Evolutionary conservation across 2,888 invertebrate genomes (phyloP).

Genomic region (Osmoderma eremita): DNA sequence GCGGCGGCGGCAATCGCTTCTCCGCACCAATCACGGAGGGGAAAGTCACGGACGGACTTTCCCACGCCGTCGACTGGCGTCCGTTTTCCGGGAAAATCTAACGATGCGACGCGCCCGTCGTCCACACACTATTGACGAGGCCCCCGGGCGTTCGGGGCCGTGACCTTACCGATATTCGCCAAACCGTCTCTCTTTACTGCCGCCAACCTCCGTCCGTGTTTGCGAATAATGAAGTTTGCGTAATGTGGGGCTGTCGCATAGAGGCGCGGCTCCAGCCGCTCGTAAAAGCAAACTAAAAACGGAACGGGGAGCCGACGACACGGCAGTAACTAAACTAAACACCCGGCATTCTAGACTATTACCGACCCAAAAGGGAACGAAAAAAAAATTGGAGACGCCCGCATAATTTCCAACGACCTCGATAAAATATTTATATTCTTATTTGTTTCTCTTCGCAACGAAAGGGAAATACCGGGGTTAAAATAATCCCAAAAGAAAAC

Average conservation of each 20-base stretch:
- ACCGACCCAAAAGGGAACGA: not conserved
- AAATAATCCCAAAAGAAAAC: too few relatives aligned
- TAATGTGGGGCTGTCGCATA: conserved; percentile 23
- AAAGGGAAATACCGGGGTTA: not conserved
- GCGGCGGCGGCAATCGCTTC: too few relatives aligned
- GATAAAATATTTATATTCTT: conserved; percentile 37
- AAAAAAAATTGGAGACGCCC: conserved; percentile 1
- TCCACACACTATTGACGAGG: conserved; percentile 3
- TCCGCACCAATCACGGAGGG: not conserved
- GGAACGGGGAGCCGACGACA: conserved; percentile 5
- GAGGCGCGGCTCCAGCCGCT: conserved; percentile 29
- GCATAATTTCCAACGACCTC: conserved; percentile 29
- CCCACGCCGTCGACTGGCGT: conserved; percentile 21
- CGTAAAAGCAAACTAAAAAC: conserved; percentile 35
- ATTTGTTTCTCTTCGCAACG: conserved; percentile 34
- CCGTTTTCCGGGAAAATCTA: conserved; percentile 27
- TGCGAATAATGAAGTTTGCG: conserved; percentile 32
- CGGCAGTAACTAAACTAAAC: conserved; percentile 8
- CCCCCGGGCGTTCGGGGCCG: not conserved
- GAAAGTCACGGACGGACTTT: conserved; percentile 30
- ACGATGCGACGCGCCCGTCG: conserved; percentile 7
- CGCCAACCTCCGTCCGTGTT: not conserved
- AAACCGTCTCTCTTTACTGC: conserved; percentile 7
- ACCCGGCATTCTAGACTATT: conserved; percentile 22
- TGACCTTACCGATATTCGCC: conserved; percentile 29